Evolutionary conservation across 2,888 invertebrate species (phyloP).

Genomic region (Drosophila affinis): DNA sequence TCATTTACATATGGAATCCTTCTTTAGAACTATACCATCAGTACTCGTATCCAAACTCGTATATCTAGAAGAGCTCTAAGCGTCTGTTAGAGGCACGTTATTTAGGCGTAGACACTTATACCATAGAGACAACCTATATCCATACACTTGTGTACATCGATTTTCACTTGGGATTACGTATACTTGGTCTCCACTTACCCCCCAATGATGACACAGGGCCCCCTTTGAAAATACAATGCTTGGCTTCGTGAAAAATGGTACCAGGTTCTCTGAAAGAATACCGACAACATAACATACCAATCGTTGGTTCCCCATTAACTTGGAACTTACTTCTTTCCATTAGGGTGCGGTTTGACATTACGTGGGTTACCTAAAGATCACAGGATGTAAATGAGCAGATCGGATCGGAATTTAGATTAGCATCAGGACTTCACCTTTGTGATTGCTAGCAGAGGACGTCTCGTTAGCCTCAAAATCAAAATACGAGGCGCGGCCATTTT

Average conservation of each 20-base stretch:
- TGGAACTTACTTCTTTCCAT: constrained; percentile 14
- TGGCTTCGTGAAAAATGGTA: constrained; percentile 45
- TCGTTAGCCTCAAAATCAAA: background rate
- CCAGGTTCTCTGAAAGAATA: constrained; percentile 35
- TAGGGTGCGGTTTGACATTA: background rate
- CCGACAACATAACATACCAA: background rate
- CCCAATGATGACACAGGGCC: constrained; percentile 56
- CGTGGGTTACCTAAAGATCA: constrained; percentile 15
- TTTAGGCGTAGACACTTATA: constrained; percentile 24
- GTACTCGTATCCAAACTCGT: background rate
- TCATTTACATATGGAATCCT: constrained; percentile 5
- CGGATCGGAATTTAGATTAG: no score
- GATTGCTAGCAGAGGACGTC: constrained; percentile 4
- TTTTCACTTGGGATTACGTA: background rate
- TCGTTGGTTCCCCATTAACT: background rate
- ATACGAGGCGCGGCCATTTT: constrained; percentile 46
- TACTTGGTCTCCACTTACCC: constrained; percentile 55
- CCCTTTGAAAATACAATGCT: constrained; percentile 42
- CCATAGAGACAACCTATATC: constrained; percentile 4
- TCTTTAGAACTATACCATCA: constrained; percentile 1
- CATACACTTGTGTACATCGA: background rate
- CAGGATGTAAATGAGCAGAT: background rate
- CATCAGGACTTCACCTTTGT: constrained; percentile 36
- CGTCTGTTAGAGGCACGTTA: constrained; percentile 27
- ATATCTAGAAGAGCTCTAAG: constrained; percentile 20